phyloP scores from a whole-genome alignment of 1,140 invertebrate species.

The Lasioglossum albipes region DNA sequence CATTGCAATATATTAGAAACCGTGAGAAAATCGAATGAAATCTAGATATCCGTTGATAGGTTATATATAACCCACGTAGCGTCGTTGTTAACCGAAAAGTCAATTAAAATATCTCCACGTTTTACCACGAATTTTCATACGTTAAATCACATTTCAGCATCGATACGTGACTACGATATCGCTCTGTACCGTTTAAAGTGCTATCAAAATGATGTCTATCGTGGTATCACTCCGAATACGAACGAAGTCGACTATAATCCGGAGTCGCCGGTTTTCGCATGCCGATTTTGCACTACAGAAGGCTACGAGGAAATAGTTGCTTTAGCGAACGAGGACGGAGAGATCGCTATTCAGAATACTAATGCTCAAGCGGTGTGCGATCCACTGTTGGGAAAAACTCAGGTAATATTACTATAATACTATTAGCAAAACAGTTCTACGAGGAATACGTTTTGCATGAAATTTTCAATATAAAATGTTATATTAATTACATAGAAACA shows the following conservation, averaged over 20 bases:
- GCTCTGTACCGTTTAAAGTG: constrained; percentile 73
- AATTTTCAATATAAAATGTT: not conserved
- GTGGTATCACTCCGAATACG: constrained; percentile 72
- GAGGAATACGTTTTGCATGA: not conserved
- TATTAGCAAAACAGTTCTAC: too few species aligned
- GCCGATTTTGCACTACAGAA: constrained; percentile 76
- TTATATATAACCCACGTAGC: constrained; percentile 11
- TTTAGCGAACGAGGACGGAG: constrained; percentile 92
- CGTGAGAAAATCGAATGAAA: not conserved
- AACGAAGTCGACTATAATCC: constrained; percentile 64
- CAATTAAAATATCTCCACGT: not conserved
- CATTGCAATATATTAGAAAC: constrained; percentile 13
- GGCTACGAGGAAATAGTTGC: constrained; percentile 86
- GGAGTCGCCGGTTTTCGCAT: constrained; percentile 76
- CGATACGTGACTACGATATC: constrained; percentile 70
- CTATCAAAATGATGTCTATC: constrained; percentile 69
- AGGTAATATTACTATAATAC: constrained; percentile 43
- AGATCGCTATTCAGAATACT: constrained; percentile 84
- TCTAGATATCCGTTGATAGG: constrained; percentile 14
- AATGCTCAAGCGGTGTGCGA: constrained; percentile 49
- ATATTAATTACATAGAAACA: not conserved
- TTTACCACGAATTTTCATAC: not conserved
- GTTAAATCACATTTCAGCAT: constrained; percentile 58
- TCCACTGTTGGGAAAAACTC: constrained; percentile 60
- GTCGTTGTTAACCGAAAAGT: not conserved